These are phyloP conservation scores for Enchytraeus crypticus DNA, from an alignment of 2,888 invertebrate species.

Conservation along the genomic window DNA sequence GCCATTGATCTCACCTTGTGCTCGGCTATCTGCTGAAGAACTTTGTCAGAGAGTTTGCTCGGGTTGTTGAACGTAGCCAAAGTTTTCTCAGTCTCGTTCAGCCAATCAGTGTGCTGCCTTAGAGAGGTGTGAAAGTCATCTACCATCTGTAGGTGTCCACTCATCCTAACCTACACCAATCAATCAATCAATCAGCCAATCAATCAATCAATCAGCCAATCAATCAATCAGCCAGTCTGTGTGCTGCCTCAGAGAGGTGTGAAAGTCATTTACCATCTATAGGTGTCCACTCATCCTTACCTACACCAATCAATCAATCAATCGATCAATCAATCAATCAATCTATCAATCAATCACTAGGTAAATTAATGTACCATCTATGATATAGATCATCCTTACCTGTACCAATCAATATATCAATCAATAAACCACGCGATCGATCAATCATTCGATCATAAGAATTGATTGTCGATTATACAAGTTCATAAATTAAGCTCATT, in stretches of 20 bases:
- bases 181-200: too few species aligned
- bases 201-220: too few species aligned
- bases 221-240: conserved; percentile 48
- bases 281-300: conserved; percentile 42
- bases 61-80: conserved; percentile 44
- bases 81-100: conserved; percentile 42
- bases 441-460: too few species aligned
- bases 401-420: too few species aligned
- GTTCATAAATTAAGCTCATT: too few species aligned
- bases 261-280: conserved; percentile 42
- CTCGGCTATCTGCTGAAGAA: conserved; percentile 41
- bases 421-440: too few species aligned
- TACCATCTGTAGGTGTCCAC: conserved; percentile 42
- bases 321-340: too few species aligned
- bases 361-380: too few species aligned
- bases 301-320: too few species aligned
- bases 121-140: conserved; percentile 44
- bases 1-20: conserved; percentile 43
- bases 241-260: conserved; percentile 42
- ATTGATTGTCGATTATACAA: too few species aligned
- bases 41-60: conserved; percentile 43
- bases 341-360: too few species aligned
- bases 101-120: conserved; percentile 46
- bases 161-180: conserved; percentile 34
- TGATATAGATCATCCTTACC: too few species aligned